Base-by-base conservation (phyloP, 2,888 invertebrate species). In the Epinotia nisella region DNA sequence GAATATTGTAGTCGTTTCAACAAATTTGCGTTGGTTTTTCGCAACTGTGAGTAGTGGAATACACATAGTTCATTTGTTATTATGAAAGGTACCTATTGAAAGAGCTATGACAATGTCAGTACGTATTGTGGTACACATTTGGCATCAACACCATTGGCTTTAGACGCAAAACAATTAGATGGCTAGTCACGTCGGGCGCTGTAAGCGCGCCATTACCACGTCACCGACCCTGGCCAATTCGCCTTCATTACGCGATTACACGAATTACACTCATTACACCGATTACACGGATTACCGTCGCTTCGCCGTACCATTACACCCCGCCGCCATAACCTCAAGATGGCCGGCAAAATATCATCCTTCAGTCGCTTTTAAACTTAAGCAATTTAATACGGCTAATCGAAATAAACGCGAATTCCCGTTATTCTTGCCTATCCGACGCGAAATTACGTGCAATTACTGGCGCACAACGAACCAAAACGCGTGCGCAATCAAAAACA, bases 401-500 rank as follows among this genome's bases (percentile, higher is more conserved):
- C 73, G 64, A 69, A 73, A 35, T 35, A 35, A 69, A 49, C 45
- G 68, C 68, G 62, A 51, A 58, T 53, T 70, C 59, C 73, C 73
- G 73, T 73, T 73, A 64, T 45, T 64, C 72, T 68, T 64, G 49
- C 62, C 68, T 73, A 73, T 73, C 53, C 64, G 72, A 68, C 49
- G 72, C 72, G 68, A 73, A 73, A 73, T 72, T 67, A 67, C 69
- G 45, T 64, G 62, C 69, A 73, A 85, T 85, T 83, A 80, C 83
- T 79, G 76, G 77, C 80, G 79, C 79, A 83, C 78, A 76, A 71
- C 76, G 78, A 76, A 80, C 79, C 81, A 77, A 78, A 82, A 81
- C 83, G 85, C 84, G 85, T 82, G 86, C 86, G 87, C 85, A 87
- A 85, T 88, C 85, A 85, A 84, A 88, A 87, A 88, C 90, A 88